Evolutionary conservation across 2,113 vertebrate species (phyloP), one percentile per base, ranked within the genome.

Genomic region (Coreoperca whiteheadi): DNA sequence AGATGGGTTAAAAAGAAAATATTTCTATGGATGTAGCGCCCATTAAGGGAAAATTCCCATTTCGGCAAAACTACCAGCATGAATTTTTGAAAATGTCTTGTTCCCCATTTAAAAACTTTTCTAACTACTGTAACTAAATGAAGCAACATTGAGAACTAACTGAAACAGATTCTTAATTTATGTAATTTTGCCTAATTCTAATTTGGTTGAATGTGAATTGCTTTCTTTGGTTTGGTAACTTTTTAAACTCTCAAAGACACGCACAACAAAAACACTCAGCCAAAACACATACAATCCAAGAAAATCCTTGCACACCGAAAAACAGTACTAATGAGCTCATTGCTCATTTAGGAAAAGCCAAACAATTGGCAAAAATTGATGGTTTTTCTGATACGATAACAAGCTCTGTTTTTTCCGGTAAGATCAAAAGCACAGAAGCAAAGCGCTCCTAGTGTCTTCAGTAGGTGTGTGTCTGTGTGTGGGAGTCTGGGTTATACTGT

Each of bases 181-280:
- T 2, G 21, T 18, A 18, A 63, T 61, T 66, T n/a, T 23, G 0
- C 39, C 18, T 25, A 59, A 66, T 43, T 76, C 23, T 30, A 50
- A 77, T 81, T 43, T 74, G 50, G 56, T 56, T 61, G 6, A 78
- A 80, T 79, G 48, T 71, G 12, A 34, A 41, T 46, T 2, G 28
- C 25, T 79, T 74, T 86, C 83, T 92, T 90, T 91, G 88, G 86
- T 73, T 82, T 57, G 1, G 59, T 14, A 51, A 6, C 20, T 59
- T 73, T 76, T 70, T 34, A 80, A 76, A 57, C 18, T 63, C 9
- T 12, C 30, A 69, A 65, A 65, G 67, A 66, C 56, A 72, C 61
- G 34, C 71, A 56, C 6, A 34, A 63, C 39, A 68, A 57, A 77
- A 76, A 76, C n/a, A 81, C 30, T 41, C 21, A 59, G 21, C 23